Conservation (phyloP, 35 echinoderm and acorn worm species). For the Antedon bifida region DNA sequence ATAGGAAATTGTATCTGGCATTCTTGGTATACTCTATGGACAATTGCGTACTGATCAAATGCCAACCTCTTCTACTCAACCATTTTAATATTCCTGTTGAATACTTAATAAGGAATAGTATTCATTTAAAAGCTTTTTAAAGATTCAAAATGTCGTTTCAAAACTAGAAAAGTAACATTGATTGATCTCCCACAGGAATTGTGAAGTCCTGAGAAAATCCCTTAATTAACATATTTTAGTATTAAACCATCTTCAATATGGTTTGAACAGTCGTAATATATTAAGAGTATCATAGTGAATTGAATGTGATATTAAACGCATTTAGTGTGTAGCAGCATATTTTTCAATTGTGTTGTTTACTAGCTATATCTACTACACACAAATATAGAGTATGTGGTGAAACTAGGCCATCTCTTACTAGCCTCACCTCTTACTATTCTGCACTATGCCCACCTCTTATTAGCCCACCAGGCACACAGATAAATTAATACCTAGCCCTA, state of each 20-base stretch:
- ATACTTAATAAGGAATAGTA: neutral
- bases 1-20: neutral
- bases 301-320: too few relatives aligned
- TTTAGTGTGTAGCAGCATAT: too few relatives aligned
- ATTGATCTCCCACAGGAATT: neutral
- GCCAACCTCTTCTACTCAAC: neutral
- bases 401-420: too few relatives aligned
- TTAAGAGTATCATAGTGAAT: too few relatives aligned
- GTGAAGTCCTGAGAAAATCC: neutral
- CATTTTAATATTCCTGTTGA: neutral
- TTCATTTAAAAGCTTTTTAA: neutral
- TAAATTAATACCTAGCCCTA: too few relatives aligned
- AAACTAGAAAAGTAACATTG: neutral
- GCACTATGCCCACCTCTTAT: too few relatives aligned
- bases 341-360: too few relatives aligned
- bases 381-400: too few relatives aligned
- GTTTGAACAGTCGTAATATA: too few relatives aligned
- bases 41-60: neutral
- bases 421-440: too few relatives aligned
- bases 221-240: neutral
- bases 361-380: too few relatives aligned
- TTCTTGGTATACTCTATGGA: neutral
- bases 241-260: neutral
- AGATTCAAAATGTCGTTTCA: neutral
- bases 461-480: too few relatives aligned